Evolutionary conservation across 2,113 vertebrate genomes (phyloP).

Genomic region (Pedetes capensis): DNA sequence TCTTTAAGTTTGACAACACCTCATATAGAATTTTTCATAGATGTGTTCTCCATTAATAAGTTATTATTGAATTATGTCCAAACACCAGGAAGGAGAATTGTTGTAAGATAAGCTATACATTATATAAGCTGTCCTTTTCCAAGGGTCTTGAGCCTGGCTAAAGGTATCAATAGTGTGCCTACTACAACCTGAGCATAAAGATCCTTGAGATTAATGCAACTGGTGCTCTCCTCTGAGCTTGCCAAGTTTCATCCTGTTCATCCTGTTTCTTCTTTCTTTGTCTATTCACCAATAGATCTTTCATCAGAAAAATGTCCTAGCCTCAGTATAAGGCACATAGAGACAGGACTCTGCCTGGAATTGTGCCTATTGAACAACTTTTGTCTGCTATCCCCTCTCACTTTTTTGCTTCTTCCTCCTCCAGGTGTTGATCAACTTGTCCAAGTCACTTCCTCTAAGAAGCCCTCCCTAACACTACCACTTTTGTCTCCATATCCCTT

Average conservation of each 20-base stretch:
- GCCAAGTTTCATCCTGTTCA: neutral
- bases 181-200: neutral
- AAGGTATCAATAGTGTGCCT: conserved; percentile 6
- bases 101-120: neutral
- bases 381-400: neutral
- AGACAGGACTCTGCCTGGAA: neutral
- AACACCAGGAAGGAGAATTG: conserved; percentile 48
- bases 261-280: neutral
- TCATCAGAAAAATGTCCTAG: neutral
- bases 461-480: neutral
- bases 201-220: neutral
- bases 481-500: neutral
- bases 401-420: neutral
- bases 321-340: neutral
- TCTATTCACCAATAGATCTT: conserved; percentile 1
- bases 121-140: conserved; percentile 55
- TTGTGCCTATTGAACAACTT: neutral
- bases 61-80: conserved; percentile 76
- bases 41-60: conserved; percentile 85
- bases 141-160: conserved; percentile 33
- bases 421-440: neutral
- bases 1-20: conserved; percentile 76
- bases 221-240: neutral
- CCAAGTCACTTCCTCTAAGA: neutral
- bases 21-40: conserved; percentile 83